A percentile compares a stretch with the other conserved stretches of the same genome.
These are phyloP conservation scores for Rotaria magnacalcarata DNA, from an alignment of 2,888 invertebrate species.

Conservation along the genomic window DNA sequence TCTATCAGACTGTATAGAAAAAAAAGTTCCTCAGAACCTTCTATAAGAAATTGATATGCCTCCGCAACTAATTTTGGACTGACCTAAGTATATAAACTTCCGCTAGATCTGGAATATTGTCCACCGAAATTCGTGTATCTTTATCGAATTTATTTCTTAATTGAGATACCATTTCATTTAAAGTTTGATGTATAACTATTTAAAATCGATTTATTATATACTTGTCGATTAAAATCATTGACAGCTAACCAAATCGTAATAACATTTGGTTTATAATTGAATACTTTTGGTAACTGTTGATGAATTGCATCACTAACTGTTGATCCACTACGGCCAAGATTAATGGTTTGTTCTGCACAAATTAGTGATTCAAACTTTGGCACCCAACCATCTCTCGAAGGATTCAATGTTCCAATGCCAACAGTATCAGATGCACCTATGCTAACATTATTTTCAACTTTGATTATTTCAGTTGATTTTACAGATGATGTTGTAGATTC, in stretches of 20 bases:
- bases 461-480: background rate
- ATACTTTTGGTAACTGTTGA: slow-evolving; percentile 2
- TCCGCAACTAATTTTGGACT: too few relatives aligned
- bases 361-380: background rate
- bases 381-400: background rate
- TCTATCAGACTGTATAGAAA: too few relatives aligned
- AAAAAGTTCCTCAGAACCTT: too few relatives aligned
- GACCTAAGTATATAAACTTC: background rate
- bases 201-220: background rate
- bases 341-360: background rate
- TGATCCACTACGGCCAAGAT: slow-evolving; percentile 20
- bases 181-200: background rate
- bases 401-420: background rate
- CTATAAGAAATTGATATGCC: too few relatives aligned
- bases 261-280: background rate
- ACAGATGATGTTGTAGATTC: background rate
- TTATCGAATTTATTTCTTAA: background rate
- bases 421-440: background rate
- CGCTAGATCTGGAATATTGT: background rate
- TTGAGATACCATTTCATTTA: background rate
- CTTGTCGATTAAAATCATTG: background rate
- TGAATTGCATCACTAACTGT: background rate
- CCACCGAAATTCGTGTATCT: background rate
- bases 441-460: background rate
- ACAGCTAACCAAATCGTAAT: background rate